Evolutionary conservation across 1,140 invertebrate genomes (phyloP).

Genomic region (Hycleus cichorii): DNA sequence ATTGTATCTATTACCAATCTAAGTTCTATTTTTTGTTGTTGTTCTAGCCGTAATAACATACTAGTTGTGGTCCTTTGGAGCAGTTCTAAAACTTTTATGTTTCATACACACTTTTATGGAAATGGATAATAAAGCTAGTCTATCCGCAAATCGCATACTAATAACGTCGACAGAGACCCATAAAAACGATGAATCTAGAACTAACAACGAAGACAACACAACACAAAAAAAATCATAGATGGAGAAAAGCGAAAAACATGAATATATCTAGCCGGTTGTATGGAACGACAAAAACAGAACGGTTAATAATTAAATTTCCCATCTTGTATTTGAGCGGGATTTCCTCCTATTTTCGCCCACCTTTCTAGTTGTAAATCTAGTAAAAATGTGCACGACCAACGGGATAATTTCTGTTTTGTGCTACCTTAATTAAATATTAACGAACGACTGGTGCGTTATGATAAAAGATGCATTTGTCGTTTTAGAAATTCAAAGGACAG

Average conservation of each 20-base stretch:
- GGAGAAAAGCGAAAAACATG: no score
- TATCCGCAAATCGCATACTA: constrained; percentile 8
- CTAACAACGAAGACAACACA: no score
- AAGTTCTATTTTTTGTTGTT: neutral
- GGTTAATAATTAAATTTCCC: constrained; percentile 14
- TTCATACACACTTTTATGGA: constrained; percentile 2
- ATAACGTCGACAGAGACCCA: neutral
- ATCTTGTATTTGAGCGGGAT: neutral
- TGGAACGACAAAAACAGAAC: no score
- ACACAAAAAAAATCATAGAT: no score
- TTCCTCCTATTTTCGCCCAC: no score
- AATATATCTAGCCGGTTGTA: no score
- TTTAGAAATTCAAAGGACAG: constrained; percentile 5
- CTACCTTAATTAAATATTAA: constrained; percentile 13
- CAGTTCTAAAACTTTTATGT: constrained; percentile 4
- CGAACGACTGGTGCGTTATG: neutral
- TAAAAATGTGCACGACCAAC: constrained; percentile 1
- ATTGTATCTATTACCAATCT: neutral
- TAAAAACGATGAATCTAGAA: no score
- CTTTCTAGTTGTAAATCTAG: neutral
- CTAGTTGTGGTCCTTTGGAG: neutral
- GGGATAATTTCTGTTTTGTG: constrained; percentile 9
- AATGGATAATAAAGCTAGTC: constrained; percentile 8
- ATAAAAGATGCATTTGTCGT: constrained; percentile 8
- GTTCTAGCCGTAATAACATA: no score